A percentile compares a stretch with the other conserved stretches of the same genome.
These are phyloP conservation scores for Batillaria attramentaria DNA, from an alignment of 1,140 invertebrate genomes.

Conservation along the genomic window DNA sequence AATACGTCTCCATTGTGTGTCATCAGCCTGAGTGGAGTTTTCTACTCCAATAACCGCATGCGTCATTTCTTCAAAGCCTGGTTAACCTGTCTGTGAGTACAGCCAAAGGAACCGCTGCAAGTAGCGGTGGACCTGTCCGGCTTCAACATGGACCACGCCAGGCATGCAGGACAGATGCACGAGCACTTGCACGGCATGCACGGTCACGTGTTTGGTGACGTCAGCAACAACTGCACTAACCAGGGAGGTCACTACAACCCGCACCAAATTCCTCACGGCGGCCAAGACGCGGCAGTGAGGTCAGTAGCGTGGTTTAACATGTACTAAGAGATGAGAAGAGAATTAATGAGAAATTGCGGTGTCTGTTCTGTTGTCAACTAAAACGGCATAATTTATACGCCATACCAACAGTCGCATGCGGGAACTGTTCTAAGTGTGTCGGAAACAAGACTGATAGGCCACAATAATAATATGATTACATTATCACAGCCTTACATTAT, in stretches of 20 bases:
- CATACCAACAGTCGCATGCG: too few relatives aligned
- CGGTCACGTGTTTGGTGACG: constrained; percentile 67
- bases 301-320: constrained; percentile 10
- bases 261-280: constrained; percentile 48
- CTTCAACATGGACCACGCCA: not conserved
- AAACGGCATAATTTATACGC: too few relatives aligned
- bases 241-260: constrained; percentile 58
- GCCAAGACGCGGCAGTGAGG: constrained; percentile 36
- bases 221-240: constrained; percentile 51
- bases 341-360: too few relatives aligned
- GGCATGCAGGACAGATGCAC: not conserved
- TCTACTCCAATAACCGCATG: too few relatives aligned
- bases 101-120: constrained; percentile 9
- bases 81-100: not conserved
- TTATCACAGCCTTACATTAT: too few relatives aligned
- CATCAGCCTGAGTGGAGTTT: too few relatives aligned
- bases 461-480: too few relatives aligned
- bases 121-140: constrained; percentile 1
- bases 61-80: not conserved
- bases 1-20: too few relatives aligned
- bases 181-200: constrained; percentile 64
- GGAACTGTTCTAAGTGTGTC: too few relatives aligned
- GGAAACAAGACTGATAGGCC: too few relatives aligned
- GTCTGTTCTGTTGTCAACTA: too few relatives aligned
- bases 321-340: not conserved